phyloP scores from a whole-genome alignment of 2,888 invertebrate species.

The Acanthosepion esculentum region DNA sequence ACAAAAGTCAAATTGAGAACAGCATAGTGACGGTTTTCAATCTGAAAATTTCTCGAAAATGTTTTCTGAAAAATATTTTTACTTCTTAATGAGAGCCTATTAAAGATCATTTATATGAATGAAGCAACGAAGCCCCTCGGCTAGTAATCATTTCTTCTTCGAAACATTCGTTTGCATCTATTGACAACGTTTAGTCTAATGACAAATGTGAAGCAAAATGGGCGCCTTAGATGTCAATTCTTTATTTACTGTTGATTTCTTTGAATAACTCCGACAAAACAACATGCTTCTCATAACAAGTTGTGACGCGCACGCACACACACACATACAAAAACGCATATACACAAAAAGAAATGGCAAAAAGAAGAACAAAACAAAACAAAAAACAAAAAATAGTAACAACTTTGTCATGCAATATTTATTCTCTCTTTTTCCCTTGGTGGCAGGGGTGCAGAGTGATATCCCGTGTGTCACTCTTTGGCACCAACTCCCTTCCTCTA shows the following conservation, averaged over 20 bases:
- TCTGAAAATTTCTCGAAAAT: constrained; percentile 33
- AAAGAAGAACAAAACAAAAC: no score
- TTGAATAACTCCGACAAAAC: constrained; percentile 33
- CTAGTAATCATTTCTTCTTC: neutral
- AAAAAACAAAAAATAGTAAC: neutral
- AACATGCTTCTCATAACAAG: neutral
- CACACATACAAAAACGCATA: neutral
- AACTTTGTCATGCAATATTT: constrained; percentile 15
- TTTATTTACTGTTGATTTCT: constrained; percentile 14
- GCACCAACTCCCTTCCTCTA: neutral
- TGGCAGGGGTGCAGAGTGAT: neutral
- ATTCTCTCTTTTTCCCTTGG: neutral
- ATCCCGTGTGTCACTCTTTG: neutral
- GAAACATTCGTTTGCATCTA: neutral
- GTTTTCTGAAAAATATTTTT: constrained; percentile 33
- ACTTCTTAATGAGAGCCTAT: constrained; percentile 11
- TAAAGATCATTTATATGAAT: neutral
- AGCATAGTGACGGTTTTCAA: neutral
- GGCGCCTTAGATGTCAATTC: neutral
- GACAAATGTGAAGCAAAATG: neutral
- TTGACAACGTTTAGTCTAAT: constrained; percentile 7
- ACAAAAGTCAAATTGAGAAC: neutral
- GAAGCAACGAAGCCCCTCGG: neutral
- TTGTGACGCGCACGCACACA: neutral
- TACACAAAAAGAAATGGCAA: neutral